Evolutionary conservation across 2,888 invertebrate species (phyloP), one percentile per base, ranked within the genome.

Genomic region (Melipona beecheii): DNA sequence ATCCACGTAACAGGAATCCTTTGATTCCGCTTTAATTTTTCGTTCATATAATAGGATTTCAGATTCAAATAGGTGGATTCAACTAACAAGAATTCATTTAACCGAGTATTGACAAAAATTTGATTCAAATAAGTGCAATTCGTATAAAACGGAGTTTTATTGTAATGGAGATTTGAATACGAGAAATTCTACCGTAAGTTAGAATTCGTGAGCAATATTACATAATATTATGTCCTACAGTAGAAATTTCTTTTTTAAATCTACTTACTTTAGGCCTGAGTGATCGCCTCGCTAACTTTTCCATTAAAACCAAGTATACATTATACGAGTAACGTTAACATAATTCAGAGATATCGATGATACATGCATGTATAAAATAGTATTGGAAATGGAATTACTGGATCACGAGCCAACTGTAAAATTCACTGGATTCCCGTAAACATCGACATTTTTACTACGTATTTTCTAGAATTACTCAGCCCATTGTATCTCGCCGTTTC

Each of bases 331-430:
- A 43, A 43, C 43, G 43, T 43, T 43, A 43, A 9, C 11, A 43
- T 43, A 43, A 43, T 43, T 43, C 11, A 43, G 43, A 43, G 43
- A 43, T 43, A 43, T 43, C 43, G 43, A 9, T 43, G 43, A 43
- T 43, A 43, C 43, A 9, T 43, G 43, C 43, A 80, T 80, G 21
- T 70, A 70, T 65, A 64, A 43, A 65, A 70, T 71, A 17, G 36
- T 52, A 65, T 80, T 43, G 78, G 65, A 58, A 80, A 80, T 58
- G 70, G 80, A 80, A 64, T 80, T 65, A 65, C 54, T 71, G 58
- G 70, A 80, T 78, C 56, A 50, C 15, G n/a, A 24, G 54, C 36
- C n/a, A 77, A 54, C 69, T 65, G 36, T 70, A 56, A 65, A 58
- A 36, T 71, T 36, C 78, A n/a, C 15, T 15, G 43, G 43, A 78